These are phyloP conservation scores for Chrysogorgia sp. DNA, from an alignment of 92 coral and sea anemone species.

Conservation along the genomic window DNA sequence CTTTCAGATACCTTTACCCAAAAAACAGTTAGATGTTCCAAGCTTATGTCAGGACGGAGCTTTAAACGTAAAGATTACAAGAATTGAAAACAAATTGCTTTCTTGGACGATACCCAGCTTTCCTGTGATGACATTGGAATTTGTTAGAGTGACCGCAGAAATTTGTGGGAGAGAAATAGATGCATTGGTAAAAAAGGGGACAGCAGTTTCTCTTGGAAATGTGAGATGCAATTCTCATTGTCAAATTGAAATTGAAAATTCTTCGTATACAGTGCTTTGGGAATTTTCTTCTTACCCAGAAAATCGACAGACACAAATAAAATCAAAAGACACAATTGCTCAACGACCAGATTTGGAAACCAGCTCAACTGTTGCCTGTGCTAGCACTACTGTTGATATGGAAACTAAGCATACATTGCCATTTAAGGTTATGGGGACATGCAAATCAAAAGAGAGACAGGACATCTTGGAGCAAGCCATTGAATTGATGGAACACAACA, in stretches of 20 bases:
- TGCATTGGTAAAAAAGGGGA: conserved; percentile 24
- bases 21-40: too few species aligned
- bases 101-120: conserved; percentile 61
- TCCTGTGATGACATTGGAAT: conserved; percentile 56
- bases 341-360: too few species aligned
- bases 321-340: too few species aligned
- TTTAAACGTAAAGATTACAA: neutral
- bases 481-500: conserved; percentile 59
- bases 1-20: too few species aligned
- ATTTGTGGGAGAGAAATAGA: conserved; percentile 11
- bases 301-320: neutral
- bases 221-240: conserved; percentile 37
- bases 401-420: conserved; percentile 22
- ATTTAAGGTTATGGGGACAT: conserved; percentile 66
- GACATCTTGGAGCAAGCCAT: conserved; percentile 46
- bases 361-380: too few species aligned
- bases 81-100: neutral
- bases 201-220: neutral
- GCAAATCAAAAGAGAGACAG: conserved; percentile 46
- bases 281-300: too few species aligned
- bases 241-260: conserved; percentile 21
- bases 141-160: conserved; percentile 38
- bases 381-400: too few species aligned
- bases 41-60: too few species aligned
- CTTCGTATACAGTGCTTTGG: conserved; percentile 43